A percentile compares a stretch with the other conserved stretches of the same genome.
Evolutionary conservation across 2,888 invertebrate genomes (phyloP).

Genomic region (Nowickia ferox): DNA sequence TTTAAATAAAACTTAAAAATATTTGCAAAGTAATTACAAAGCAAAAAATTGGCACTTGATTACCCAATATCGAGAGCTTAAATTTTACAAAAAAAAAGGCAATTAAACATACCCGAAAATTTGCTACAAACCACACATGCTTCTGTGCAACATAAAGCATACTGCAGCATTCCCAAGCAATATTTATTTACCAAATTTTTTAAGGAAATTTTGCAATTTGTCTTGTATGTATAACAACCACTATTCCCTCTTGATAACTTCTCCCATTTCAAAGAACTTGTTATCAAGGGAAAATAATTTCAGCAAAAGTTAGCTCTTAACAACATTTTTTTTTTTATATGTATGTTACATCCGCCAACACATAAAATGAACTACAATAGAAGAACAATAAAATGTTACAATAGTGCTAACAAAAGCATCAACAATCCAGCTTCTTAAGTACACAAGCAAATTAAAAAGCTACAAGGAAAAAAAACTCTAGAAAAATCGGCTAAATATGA

Average conservation of each 20-base stretch:
- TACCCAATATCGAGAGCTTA: too few species aligned
- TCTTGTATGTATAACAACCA: not conserved
- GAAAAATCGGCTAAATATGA: slow-evolving; percentile 2
- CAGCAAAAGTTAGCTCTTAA: not conserved
- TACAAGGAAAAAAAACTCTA: slow-evolving; percentile 15
- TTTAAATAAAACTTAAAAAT: too few species aligned
- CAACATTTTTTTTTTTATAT: not conserved
- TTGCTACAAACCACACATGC: too few species aligned
- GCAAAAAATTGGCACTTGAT: too few species aligned
- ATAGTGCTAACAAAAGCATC: slow-evolving; percentile 43
- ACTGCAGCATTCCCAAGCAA: slow-evolving; percentile 5
- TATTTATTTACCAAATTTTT: not conserved
- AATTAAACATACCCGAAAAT: too few species aligned
- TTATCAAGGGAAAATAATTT: too few species aligned
- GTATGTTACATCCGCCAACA: not conserved
- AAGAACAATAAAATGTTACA: slow-evolving; percentile 37
- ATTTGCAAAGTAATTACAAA: too few species aligned
- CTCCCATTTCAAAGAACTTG: too few species aligned
- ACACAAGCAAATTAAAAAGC: slow-evolving; percentile 60
- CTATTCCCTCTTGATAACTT: too few species aligned
- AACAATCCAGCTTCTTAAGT: slow-evolving; percentile 55
- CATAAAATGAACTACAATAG: not conserved
- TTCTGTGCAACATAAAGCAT: too few species aligned
- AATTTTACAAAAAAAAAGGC: too few species aligned
- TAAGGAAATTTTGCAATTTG: slow-evolving; percentile 1